These are phyloP conservation scores for Cydia amplana DNA, from an alignment of 1,140 invertebrate genomes.

Conservation along the genomic window DNA sequence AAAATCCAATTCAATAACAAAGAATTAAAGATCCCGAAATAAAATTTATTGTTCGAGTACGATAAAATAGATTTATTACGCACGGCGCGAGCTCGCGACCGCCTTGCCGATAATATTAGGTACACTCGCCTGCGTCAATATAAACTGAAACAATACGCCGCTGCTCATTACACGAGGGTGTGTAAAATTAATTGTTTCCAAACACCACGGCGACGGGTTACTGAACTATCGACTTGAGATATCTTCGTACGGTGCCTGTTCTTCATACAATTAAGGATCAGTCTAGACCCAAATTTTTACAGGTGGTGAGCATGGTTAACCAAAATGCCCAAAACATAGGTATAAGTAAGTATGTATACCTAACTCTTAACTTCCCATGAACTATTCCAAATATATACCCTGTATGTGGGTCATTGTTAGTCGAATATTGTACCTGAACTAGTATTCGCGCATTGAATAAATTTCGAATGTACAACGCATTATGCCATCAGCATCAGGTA, in stretches of 20 bases:
- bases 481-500: no score
- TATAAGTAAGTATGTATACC: no score
- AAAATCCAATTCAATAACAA: constrained; percentile 80
- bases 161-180: constrained; percentile 20
- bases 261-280: not conserved
- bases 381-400: no score
- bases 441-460: no score
- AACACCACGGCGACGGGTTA: constrained; percentile 15
- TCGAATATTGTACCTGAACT: no score
- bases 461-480: no score
- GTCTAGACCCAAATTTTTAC: no score
- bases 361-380: no score
- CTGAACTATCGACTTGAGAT: constrained; percentile 15
- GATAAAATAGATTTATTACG: constrained; percentile 79
- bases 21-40: constrained; percentile 80
- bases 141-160: constrained; percentile 19
- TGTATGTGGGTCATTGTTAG: no score
- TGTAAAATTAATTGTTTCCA: constrained; percentile 24
- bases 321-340: no score
- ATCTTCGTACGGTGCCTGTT: not conserved
- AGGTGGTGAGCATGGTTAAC: no score
- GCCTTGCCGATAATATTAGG: constrained; percentile 69
- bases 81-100: constrained; percentile 46
- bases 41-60: constrained; percentile 78
- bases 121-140: constrained; percentile 45